Evolutionary conservation across 1,140 invertebrate genomes (phyloP), one percentile per base, ranked within the genome.

Genomic region (Drosophila sturtevanti): DNA sequence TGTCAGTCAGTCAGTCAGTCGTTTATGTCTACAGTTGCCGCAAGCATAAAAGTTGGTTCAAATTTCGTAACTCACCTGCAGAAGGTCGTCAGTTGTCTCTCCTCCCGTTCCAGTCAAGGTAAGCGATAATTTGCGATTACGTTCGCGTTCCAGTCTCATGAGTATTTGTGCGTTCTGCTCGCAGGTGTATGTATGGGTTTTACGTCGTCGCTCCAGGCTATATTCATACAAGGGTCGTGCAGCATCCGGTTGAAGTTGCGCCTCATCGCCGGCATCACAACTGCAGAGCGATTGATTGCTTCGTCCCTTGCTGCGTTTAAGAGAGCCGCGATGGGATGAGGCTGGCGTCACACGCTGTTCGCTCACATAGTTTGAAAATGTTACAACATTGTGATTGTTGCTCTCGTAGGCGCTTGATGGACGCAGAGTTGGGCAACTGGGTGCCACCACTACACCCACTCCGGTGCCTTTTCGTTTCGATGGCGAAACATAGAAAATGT

Each of bases 161-260:
- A 92, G 84, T 76, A 92, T 92, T 63, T 92, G 91, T 59, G 91
- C 91, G 64, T 92, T 92, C 64, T 92, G 91, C 66, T 92, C 91
- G 67, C 91, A 92, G 56, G 77, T 89, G 62, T 91, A 92, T 22
- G 91, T 92, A 71, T 92, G 91, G 11, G 76, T 81, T 68, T 91
- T 91, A 51, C 85, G 90, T 18, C 89, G 82, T 1, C 91, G 78
- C 78, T 92, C 91, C 68, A 92, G 56, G 24, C 90, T 91, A 62
- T 91, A 92, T 59, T 92, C 90, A 65, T 89, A 92, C 10, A 91
- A 51, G 21, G 90, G 90, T 38, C 90, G 68, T 0, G 78, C 77
- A 9, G 89, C 89, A 76, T 91, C 89, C 58, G 86, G 89, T 51
- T 91, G 86, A 51, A 92, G 56, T 58, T 92, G 81, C 5, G 89